Evolutionary conservation across 2,888 invertebrate genomes (phyloP).

Genomic region (Tigriopus californicus): DNA sequence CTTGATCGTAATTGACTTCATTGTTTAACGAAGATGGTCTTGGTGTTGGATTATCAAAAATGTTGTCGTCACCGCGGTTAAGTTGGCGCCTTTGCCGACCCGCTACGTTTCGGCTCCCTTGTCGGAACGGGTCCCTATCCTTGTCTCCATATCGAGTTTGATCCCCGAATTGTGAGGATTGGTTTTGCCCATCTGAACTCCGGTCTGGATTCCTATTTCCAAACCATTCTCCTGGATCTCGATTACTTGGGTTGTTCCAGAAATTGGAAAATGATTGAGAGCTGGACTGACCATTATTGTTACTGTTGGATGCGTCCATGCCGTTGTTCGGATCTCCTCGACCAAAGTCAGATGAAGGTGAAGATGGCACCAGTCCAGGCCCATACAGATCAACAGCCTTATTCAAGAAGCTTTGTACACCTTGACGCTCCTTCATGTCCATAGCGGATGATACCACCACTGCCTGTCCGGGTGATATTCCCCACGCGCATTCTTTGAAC

Average conservation of each 20-base stretch:
- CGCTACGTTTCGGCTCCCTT: too few relatives aligned
- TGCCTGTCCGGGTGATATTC: constrained; percentile 33
- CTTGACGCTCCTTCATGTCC: constrained; percentile 32
- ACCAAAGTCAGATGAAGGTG: too few relatives aligned
- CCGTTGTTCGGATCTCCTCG: neutral
- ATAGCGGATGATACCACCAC: constrained; percentile 50
- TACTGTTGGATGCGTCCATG: neutral
- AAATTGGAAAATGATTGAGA: neutral
- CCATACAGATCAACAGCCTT: constrained; percentile 23
- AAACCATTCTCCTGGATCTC: neutral
- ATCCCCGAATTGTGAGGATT: too few relatives aligned
- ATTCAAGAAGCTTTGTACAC: constrained; percentile 29
- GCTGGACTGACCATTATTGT: neutral
- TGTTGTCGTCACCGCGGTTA: too few relatives aligned
- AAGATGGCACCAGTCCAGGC: neutral
- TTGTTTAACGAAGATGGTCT: too few relatives aligned
- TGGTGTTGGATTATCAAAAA: too few relatives aligned
- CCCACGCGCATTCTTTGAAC: constrained; percentile 65
- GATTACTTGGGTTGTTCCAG: neutral
- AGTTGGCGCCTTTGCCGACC: too few relatives aligned
- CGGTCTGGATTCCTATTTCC: too few relatives aligned
- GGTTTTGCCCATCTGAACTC: too few relatives aligned
- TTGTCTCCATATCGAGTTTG: too few relatives aligned
- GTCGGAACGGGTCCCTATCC: too few relatives aligned
- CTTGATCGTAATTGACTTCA: neutral